Base-by-base conservation (phyloP, 1,140 invertebrate genomes). In the Rhagoletis zephyria region DNA sequence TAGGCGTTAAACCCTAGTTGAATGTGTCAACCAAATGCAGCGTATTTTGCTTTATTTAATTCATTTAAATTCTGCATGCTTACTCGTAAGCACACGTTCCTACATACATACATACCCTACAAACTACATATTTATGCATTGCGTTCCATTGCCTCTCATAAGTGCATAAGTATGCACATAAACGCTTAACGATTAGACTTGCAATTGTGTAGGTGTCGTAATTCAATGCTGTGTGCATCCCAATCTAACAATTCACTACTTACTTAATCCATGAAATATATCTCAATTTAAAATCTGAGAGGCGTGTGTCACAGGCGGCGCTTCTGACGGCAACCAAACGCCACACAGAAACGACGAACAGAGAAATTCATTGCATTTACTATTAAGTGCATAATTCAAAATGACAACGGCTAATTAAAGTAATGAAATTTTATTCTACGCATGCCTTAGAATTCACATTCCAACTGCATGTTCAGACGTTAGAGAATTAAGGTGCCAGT, bases 351-450 rank as follows among this genome's bases (percentile, higher is more conserved):
- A 45, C n/a, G 6, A 56, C 10, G 51, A 7, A 56, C 51, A 56
- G 5, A 56, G 51, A 56, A 5, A 56, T 56, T 10, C 51, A 56
- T 56, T 56, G 51, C 51, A 56, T 5, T 56, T 56, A 10, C 51
- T 30, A 14, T 6, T 30, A 81, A 81, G 48, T 81, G 48, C 48
- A 81, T 81, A 81, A 81, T 81, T 81, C 74, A 81, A 81, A 81
- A 48, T 81, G 74, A 81, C 74, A 81, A n/a, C 16, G 48, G 45
- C 74, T 56, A 81, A 81, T 81, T 45, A 81, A 81, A 81, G 74
- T 56, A 81, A 81, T 81, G 74, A 81, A 19, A 81, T 56, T 81
- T 56, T 81, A 81, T 81, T 81, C 74, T 56, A 81, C 48, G 74
- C 74, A 56, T 81, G 74, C 74, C 19, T 77, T 81, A 51, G 51